Evolutionary conservation across 2,797 vertebrate species (phyloP), one percentile per base, ranked within the genome.

Genomic region (Manis javanica): DNA sequence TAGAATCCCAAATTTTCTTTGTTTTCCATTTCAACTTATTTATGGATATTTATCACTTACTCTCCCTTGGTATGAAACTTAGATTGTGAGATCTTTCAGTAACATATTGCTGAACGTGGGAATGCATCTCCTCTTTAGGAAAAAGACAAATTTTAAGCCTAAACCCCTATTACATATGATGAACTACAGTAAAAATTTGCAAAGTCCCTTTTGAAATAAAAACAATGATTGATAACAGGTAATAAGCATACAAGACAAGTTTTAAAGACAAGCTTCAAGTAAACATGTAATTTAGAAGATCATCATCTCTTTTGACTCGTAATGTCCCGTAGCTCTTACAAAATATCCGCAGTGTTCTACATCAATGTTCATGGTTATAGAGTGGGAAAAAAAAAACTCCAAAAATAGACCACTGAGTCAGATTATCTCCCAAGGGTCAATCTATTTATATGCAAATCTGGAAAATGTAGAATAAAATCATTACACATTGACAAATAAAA

Each of bases 191-290:
- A 72, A 75, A 87, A 89, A 78, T 5, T 37, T 91, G 11, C 21
- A 59, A 72, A 51, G 12, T 74, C 61, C 18, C 55, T n/a, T 92
- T 89, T 82, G 59, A 83, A 83, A 90, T 83, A 85, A 82, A 93
- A 82, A 71, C 84, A 78, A 3, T 57, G 61, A 29, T 21, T 21
- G 34, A 53, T 66, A 69, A 87, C 75, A 82, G 13, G 15, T 61
- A 77, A 96, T 91, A 75, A 46, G 78, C 7, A 55, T 19, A 37
- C 31, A 85, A 69, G 34, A 90, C 12, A 46, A n/a, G 74, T 21
- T 51, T 91, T 87, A n/a, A 82, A 82, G 59, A 55, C 42, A 82
- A 71, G 49, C n/a, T 37, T 46, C 71, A 88, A 90, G 14, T 74
- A 94, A 92, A 49, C 19, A 57, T 64, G 23, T 42, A 68, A 74